A percentile compares a stretch with the other conserved stretches of the same genome.
Evolutionary conservation across 2,113 vertebrate genomes (phyloP).

Genomic region (Neolamprologus sp.): DNA sequence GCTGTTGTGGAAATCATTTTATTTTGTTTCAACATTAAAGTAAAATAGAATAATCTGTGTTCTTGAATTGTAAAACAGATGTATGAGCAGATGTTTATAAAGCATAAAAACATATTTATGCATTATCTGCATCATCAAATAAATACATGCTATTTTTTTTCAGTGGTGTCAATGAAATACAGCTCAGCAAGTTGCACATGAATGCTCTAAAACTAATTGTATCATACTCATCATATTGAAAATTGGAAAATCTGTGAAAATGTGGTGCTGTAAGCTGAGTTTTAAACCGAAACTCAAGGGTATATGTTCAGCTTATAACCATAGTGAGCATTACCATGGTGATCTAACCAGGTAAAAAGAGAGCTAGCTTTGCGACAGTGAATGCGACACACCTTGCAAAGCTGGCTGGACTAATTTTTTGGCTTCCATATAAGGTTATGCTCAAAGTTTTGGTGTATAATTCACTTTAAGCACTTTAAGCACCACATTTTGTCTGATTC

Average conservation of each 20-base stretch:
- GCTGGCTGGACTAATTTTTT: not conserved
- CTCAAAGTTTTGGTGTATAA: not conserved
- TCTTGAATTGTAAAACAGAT: not conserved
- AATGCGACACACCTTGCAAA: not conserved
- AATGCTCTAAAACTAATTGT: not conserved
- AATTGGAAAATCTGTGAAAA: not conserved
- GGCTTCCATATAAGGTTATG: not conserved
- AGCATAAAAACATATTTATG: not conserved
- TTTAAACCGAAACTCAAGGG: not conserved
- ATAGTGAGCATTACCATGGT: not conserved
- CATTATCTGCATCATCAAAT: not conserved
- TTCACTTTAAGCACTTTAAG: not conserved
- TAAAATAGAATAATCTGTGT: not conserved
- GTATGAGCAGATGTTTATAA: not conserved
- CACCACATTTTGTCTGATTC: not conserved
- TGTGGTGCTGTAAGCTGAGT: not conserved
- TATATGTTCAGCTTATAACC: not conserved
- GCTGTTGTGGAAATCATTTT: not conserved
- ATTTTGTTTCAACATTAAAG: not conserved
- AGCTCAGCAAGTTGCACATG: accelerated
- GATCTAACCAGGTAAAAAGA: not conserved
- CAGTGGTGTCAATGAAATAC: not conserved
- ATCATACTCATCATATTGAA: not conserved
- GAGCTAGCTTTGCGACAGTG: not conserved
- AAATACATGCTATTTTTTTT: not conserved